Evolutionary conservation across 1,140 invertebrate genomes (phyloP).

Genomic region (Penaeus vannamei): DNA sequence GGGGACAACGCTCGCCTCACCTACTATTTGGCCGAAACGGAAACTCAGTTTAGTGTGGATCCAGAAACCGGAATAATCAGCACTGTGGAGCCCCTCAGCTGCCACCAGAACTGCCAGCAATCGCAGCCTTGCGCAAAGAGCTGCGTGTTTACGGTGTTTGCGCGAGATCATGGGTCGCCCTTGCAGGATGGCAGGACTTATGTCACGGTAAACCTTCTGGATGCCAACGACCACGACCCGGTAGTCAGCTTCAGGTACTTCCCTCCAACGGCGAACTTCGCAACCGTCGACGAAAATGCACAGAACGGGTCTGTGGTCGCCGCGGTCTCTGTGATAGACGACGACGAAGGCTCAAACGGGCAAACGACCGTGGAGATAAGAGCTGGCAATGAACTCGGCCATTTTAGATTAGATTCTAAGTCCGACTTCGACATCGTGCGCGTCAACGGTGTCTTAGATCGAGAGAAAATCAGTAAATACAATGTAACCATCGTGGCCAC

Average conservation of each 20-base stretch:
- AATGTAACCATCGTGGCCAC: slow-evolving; percentile 92
- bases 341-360: slow-evolving; percentile 91
- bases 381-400: slow-evolving; percentile 90
- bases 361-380: slow-evolving; percentile 87
- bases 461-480: slow-evolving; percentile 92
- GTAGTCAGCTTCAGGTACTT: slow-evolving; percentile 92
- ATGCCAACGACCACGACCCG: slow-evolving; percentile 96
- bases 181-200: slow-evolving; percentile 93
- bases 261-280: slow-evolving; percentile 84
- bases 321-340: slow-evolving; percentile 91
- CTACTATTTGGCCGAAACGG: slow-evolving; percentile 90
- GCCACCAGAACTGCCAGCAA: slow-evolving; percentile 79
- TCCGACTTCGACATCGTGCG: slow-evolving; percentile 89
- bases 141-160: slow-evolving; percentile 95
- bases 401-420: slow-evolving; percentile 89
- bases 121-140: slow-evolving; percentile 83
- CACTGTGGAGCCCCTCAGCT: slow-evolving; percentile 80
- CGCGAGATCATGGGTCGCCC: slow-evolving; percentile 91
- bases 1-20: slow-evolving; percentile 93
- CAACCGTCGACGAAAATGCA: slow-evolving; percentile 95
- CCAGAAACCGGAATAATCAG: slow-evolving; percentile 89
- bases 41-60: slow-evolving; percentile 90
- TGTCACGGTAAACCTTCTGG: slow-evolving; percentile 92
- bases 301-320: slow-evolving; percentile 91
- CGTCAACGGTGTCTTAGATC: slow-evolving; percentile 92